These are phyloP conservation scores for Chelonus insularis DNA, from an alignment of 1,140 invertebrate species.

Conservation along the genomic window DNA sequence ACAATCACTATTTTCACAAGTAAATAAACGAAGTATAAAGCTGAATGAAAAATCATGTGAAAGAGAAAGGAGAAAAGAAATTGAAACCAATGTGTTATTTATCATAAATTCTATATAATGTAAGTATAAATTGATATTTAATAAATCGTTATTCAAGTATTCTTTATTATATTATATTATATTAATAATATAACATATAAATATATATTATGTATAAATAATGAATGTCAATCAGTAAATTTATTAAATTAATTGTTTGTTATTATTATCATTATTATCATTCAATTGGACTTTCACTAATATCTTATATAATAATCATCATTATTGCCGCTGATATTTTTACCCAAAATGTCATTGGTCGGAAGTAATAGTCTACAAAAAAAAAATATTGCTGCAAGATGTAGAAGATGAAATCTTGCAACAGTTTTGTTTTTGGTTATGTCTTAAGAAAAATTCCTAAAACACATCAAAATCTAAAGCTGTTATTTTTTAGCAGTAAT, in stretches of 20 bases:
- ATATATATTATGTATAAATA: background rate
- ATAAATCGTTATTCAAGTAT: too few species aligned
- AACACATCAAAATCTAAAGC: too few species aligned
- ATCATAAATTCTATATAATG: too few species aligned
- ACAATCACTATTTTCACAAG: background rate
- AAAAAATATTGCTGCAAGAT: background rate
- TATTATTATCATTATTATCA: too few species aligned
- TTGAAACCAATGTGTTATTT: slow-evolving; percentile 32
- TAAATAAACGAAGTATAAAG: too few species aligned
- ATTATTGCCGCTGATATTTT: background rate
- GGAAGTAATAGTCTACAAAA: slow-evolving; percentile 6
- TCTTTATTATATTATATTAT: too few species aligned
- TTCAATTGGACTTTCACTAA: slow-evolving; percentile 15
- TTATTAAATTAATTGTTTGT: slow-evolving; percentile 4
- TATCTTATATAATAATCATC: background rate
- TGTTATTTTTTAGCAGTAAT: too few species aligned
- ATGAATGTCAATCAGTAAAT: background rate
- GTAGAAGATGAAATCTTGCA: background rate
- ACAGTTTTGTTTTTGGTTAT: too few species aligned
- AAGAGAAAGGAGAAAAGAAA: slow-evolving; percentile 34
- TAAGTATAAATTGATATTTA: too few species aligned
- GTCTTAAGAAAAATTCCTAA: too few species aligned
- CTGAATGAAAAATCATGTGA: slow-evolving; percentile 10
- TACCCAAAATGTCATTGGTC: slow-evolving; percentile 12
- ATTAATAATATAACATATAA: too few species aligned